Evolutionary conservation across 2,888 invertebrate species (phyloP), one percentile per base, ranked within the genome.

Genomic region (Pardosa pseudoannulata): DNA sequence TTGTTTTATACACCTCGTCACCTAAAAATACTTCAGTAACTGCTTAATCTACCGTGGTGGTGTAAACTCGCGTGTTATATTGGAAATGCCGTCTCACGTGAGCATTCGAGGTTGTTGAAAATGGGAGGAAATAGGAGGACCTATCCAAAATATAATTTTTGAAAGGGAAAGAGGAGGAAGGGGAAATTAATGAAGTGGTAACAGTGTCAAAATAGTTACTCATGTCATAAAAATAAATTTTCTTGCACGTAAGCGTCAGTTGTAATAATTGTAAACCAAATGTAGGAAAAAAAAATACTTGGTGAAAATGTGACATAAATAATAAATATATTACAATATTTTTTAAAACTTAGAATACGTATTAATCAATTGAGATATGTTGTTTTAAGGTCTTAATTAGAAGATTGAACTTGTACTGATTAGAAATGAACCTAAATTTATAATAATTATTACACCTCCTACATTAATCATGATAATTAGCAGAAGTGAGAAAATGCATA

Each of bases 191-290:
- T 74, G 81, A 74, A 68, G 81, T 74, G 31, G 39, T 31, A 62
- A 81, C 46, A 16, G 74, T 74, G 81, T 70, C 74, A 81, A 81
- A 81, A 62, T 62, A 27, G 50, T 36, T 68, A 68, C 32, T 56
- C 29, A n/a, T 32, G 56, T 56, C 70, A 56, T 41, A 27, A 75
- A 70, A 39, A 19, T 70, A 27, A 23, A 16, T 7, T 27, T 7
- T 41, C 5, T 41, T 39, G 11, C 65, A 39, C 65, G 31, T 36
- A 19, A 36, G 39, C 39, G 50, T 62, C 56, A 62, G 29, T 23
- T 36, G 56, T 56, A 56, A 73, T 46, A 71, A 46, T n/a, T 28
- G 46, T 9, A 16, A 5, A 27, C 39, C 16, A 11, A 6, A 46
- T 46, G 46, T 16, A 2, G 46, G 46, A 16, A 46, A 46, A 16